A percentile compares a stretch with the other conserved stretches of the same genome.
Evolutionary conservation across 2,797 vertebrate species (phyloP).

Genomic region (Rhodeus uyekii): DNA sequence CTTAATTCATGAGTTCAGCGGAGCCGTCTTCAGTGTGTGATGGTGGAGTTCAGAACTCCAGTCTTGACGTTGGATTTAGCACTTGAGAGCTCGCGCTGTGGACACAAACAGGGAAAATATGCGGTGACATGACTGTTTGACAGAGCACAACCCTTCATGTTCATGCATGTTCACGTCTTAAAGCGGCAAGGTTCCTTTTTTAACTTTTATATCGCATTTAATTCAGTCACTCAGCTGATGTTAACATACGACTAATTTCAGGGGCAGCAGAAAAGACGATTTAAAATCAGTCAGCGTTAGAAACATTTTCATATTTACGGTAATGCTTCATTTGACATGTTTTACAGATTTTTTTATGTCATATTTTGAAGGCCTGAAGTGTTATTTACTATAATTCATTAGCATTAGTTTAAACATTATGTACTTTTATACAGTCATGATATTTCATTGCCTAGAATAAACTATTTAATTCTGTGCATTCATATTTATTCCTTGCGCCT

Average conservation of each 20-base stretch:
- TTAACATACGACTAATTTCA: neutral
- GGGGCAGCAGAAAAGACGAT: too few species aligned
- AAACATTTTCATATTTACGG: too few species aligned
- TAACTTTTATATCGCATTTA: neutral
- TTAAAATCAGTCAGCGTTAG: too few species aligned
- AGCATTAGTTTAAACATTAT: too few species aligned
- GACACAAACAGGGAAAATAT: slow-evolving; percentile 29
- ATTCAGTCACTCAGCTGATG: neutral
- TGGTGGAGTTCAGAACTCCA: slow-evolving; percentile 88
- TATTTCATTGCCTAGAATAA: too few species aligned
- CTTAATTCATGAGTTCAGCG: neutral
- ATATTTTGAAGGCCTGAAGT: too few species aligned
- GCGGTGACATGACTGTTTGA: neutral
- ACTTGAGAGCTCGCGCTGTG: slow-evolving; percentile 84
- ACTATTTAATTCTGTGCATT: too few species aligned
- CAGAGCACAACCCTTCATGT: neutral
- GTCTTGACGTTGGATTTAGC: slow-evolving; percentile 76
- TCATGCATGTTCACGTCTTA: neutral
- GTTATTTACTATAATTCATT: too few species aligned
- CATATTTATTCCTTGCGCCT: too few species aligned
- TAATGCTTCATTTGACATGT: too few species aligned
- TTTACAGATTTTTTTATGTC: too few species aligned
- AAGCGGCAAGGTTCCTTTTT: neutral
- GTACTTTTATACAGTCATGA: too few species aligned
- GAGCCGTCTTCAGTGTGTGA: slow-evolving; percentile 58